Percentiles rank a stretch among this genome's conserved stretches.
These are phyloP conservation scores for Petrolisthes manimaculis DNA, from an alignment of 2,888 invertebrate species.

Conservation along the genomic window DNA sequence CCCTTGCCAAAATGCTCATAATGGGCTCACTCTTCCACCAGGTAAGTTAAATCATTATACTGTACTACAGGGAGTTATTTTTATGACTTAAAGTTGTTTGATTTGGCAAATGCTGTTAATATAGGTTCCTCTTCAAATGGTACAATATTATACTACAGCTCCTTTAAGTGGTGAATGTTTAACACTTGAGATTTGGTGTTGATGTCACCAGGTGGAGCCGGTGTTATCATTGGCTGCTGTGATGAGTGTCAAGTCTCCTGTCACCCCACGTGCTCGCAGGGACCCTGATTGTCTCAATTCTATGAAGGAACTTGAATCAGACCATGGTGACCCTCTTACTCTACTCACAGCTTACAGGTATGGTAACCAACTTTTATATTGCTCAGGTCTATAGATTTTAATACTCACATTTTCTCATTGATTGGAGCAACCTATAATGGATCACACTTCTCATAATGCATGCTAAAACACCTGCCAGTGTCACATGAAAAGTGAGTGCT, in stretches of 20 bases:
- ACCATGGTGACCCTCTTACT: slow-evolving; percentile 95
- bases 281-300: slow-evolving; percentile 86
- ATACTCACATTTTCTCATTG: too few relatives aligned
- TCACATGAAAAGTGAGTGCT: too few relatives aligned
- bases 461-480: too few relatives aligned
- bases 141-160: background rate
- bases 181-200: background rate
- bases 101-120: background rate
- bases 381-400: too few relatives aligned
- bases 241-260: slow-evolving; percentile 92
- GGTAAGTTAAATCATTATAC: slow-evolving; percentile 35
- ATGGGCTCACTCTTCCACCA: slow-evolving; percentile 91
- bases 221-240: slow-evolving; percentile 91
- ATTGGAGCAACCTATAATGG: too few relatives aligned
- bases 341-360: slow-evolving; percentile 65
- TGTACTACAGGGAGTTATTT: too few relatives aligned
- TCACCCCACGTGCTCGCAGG: slow-evolving; percentile 88
- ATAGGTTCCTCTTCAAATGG: background rate
- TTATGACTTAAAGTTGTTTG: background rate
- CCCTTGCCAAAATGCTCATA: slow-evolving; percentile 94
- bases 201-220: slow-evolving; percentile 78
- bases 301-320: slow-evolving; percentile 86
- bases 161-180: background rate
- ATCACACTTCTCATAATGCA: too few relatives aligned
- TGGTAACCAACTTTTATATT: too few relatives aligned